A percentile compares a stretch with the other conserved stretches of the same genome.
phyloP scores from a whole-genome alignment of 2,888 invertebrate genomes.

The Cerastis rubricosa region DNA sequence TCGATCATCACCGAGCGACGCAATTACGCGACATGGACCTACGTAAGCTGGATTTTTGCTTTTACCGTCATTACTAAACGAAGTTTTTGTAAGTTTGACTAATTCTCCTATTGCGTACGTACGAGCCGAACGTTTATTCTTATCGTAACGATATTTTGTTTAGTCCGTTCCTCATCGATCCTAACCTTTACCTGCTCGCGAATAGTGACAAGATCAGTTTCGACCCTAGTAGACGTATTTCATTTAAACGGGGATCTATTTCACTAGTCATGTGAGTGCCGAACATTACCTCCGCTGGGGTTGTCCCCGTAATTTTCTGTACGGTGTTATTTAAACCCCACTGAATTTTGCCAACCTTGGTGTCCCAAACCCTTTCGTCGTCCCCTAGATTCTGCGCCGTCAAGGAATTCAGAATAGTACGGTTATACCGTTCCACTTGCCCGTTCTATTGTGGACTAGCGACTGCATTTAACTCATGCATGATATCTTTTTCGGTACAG shows the following conservation, averaged over 20 bases:
- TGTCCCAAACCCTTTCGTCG: too few relatives aligned
- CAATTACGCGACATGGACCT: slow-evolving; percentile 43
- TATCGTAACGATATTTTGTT: background rate
- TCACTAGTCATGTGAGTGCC: background rate
- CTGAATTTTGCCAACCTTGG: too few relatives aligned
- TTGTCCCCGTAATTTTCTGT: too few relatives aligned
- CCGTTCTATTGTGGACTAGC: too few relatives aligned
- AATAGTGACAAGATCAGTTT: background rate
- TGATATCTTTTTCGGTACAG: too few relatives aligned
- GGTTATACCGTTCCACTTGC: too few relatives aligned
- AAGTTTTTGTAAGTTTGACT: background rate
- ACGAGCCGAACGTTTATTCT: background rate
- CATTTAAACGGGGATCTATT: slow-evolving; percentile 2
- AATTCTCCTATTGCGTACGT: background rate
- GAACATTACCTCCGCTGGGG: too few relatives aligned
- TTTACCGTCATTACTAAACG: background rate
- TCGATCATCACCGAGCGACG: slow-evolving; percentile 52
- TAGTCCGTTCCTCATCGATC: background rate
- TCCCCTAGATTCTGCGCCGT: too few relatives aligned
- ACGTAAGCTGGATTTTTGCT: slow-evolving; percentile 8
- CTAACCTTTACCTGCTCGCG: background rate
- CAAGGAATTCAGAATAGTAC: too few relatives aligned
- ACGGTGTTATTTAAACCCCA: too few relatives aligned
- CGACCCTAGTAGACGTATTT: background rate
- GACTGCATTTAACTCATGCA: too few relatives aligned